Evolutionary conservation across 30 jellyfish, hydroid and myxozoan genomes (phyloP).

Genomic region (Calvadosia cruxmelitensis): DNA sequence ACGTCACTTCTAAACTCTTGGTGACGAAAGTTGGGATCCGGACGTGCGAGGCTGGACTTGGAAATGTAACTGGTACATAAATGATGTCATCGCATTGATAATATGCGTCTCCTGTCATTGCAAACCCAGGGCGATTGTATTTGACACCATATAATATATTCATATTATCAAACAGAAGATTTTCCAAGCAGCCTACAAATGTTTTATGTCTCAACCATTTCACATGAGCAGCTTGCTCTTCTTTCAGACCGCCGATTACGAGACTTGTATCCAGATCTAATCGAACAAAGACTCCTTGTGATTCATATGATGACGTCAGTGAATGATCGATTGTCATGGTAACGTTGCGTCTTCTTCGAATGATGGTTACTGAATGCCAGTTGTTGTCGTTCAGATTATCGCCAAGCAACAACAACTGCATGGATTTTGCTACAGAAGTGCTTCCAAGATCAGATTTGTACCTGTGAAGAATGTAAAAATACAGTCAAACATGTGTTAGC

Average conservation of each 20-base stretch:
- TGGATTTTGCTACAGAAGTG: conserved; percentile 5
- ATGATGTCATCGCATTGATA: conserved; percentile 45
- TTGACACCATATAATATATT: conserved; percentile 60
- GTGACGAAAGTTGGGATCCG: conserved; percentile 42
- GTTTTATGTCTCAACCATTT: conserved; percentile 28
- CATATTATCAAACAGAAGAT: conserved; percentile 41
- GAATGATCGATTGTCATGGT: conserved; percentile 50
- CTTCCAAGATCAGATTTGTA: conserved; percentile 74
- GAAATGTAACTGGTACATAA: conserved; percentile 71
- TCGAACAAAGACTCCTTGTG: conserved; percentile 33
- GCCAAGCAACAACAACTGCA: conserved; percentile 23
- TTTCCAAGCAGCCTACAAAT: conserved; percentile 72
- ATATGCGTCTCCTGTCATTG: conserved; percentile 46
- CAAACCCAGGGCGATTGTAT: conserved; percentile 36
- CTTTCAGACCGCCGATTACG: conserved; percentile 70
- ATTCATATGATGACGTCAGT: conserved; percentile 4
- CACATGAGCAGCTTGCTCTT: conserved; percentile 6
- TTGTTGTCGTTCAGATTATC: conserved; percentile 45
- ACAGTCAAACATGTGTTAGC: not conserved
- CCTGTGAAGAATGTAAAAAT: conserved; percentile 15
- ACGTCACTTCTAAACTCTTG: conserved; percentile 42
- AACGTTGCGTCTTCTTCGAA: conserved; percentile 27
- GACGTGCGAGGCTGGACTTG: conserved; percentile 48
- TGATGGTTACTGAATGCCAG: conserved; percentile 80
- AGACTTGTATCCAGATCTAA: conserved; percentile 57